phyloP scores from a whole-genome alignment of 1,140 invertebrate species.

The Ericerus pela region DNA sequence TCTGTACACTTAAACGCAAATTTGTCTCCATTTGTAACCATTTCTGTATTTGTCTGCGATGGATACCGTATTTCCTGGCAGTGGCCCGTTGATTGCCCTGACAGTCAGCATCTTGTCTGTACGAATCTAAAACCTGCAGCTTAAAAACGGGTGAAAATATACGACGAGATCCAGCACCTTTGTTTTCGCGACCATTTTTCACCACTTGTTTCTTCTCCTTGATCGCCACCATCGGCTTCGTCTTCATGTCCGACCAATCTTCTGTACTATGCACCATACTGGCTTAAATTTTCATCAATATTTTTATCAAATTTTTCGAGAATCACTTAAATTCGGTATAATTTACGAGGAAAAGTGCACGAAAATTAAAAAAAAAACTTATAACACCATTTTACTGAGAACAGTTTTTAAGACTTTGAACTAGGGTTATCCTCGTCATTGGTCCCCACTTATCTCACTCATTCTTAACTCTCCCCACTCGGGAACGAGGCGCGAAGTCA shows the following conservation, averaged over 20 bases:
- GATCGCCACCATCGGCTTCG: background rate
- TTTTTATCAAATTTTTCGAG: background rate
- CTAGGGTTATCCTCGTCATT: slow-evolving; percentile 8
- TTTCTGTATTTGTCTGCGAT: slow-evolving; percentile 72
- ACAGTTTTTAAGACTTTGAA: slow-evolving; percentile 11
- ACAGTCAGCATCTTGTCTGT: slow-evolving; percentile 63
- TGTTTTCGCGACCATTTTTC: slow-evolving; percentile 5
- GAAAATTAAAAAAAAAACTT: background rate
- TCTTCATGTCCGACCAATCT: background rate
- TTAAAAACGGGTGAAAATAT: slow-evolving; percentile 71
- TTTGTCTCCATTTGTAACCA: slow-evolving; percentile 69
- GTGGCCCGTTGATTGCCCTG: slow-evolving; percentile 70
- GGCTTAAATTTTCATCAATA: background rate
- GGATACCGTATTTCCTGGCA: slow-evolving; percentile 71
- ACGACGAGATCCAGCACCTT: slow-evolving; percentile 49
- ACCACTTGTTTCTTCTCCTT: background rate
- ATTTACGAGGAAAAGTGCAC: background rate
- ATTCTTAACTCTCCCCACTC: slow-evolving; percentile 10
- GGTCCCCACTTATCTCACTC: slow-evolving; percentile 8
- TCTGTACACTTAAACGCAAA: slow-evolving; percentile 37
- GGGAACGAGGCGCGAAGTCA: slow-evolving; percentile 8
- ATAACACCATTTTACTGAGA: slow-evolving; percentile 9
- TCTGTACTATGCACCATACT: slow-evolving; percentile 6
- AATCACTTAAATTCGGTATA: background rate
- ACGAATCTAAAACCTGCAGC: slow-evolving; percentile 56